Base-by-base conservation (phyloP, 2,797 vertebrate genomes). In the Phataginus tricuspis region DNA sequence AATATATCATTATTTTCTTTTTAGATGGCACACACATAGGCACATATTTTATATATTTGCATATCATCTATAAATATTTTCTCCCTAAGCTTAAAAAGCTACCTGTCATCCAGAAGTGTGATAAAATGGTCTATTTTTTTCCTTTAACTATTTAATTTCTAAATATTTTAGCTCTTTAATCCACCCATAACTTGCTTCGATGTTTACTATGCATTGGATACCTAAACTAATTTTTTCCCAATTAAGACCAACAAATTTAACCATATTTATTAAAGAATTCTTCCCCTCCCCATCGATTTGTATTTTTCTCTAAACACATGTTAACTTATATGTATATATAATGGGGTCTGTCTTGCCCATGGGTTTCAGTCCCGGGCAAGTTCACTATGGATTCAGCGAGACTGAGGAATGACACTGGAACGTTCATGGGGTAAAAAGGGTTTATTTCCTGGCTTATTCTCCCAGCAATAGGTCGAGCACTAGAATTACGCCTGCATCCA, bases 91-190 rank as follows among this genome's bases (percentile, higher is more conserved):
- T 66, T 79, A 78, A 72, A 74, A 91, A 75, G 2, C 91, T 53
- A 72, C 88, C 16, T 71, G 2, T 69, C 4, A 75, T 29, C 12
- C 45, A 78, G 31, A 88, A 57, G 9, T 88, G 84, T 96, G 12
- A 88, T 83, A 19, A 71, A 75, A 61, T 64, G 11, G 1, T 49
- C 23, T 74, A 2, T 59, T 79, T 85, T 39, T 51, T 19, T 49
- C 59, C 68, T 72, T 64, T 64, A 64, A 77, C 49, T 49, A 37
- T 45, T 49, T 83, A 29, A 55, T 71, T 64, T 87, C 51, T 69
- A 83, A 39, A 87, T 92, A 83, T 78, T 94, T 91, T 42, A 61
- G n/a, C 21, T 87, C 18, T 87, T 69, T 83, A 69, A 39, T n/a
- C n/a, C 10, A 66, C 5, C 6, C 34, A 63, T 45, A 59, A 74